Conservation (phyloP, 1,140 invertebrate genomes). For the Cyclargus thomasi region DNA sequence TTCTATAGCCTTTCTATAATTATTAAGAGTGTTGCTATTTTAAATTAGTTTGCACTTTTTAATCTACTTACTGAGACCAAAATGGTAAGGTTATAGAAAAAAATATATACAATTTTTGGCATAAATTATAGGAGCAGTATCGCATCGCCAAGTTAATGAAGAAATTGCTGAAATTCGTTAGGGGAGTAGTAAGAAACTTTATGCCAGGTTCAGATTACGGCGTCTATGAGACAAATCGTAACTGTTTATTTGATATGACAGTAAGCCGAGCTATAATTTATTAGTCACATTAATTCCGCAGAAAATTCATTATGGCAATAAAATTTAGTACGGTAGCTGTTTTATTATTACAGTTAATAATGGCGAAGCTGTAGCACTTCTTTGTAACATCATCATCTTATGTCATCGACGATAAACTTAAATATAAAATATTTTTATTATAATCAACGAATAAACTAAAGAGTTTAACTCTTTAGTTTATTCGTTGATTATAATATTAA, state of each 20-base stretch:
- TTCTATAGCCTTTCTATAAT: too few species aligned
- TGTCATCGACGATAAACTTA: too few species aligned
- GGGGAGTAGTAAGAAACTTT: background rate
- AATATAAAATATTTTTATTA: too few species aligned
- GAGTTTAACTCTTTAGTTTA: too few species aligned
- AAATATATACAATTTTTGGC: too few species aligned
- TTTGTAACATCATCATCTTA: background rate
- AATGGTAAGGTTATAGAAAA: too few species aligned
- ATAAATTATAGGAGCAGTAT: too few species aligned
- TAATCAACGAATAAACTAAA: too few species aligned
- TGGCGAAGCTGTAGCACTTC: background rate
- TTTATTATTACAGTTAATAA: background rate
- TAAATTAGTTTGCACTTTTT: too few species aligned
- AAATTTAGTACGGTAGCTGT: background rate
- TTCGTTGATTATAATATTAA: too few species aligned
- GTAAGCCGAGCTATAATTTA: constrained; percentile 7
- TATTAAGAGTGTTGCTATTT: too few species aligned
- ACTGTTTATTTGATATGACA: constrained; percentile 11
- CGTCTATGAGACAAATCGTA: constrained; percentile 11
- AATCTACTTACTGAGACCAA: too few species aligned
- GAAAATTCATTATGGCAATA: constrained; percentile 8
- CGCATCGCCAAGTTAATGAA: background rate
- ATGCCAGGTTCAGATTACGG: constrained; percentile 6
- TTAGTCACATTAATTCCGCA: constrained; percentile 6
- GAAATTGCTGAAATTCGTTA: constrained; percentile 11